Evolutionary conservation across 1,140 invertebrate genomes (phyloP), one percentile per base, ranked within the genome.

Genomic region (Drosophila truncata): DNA sequence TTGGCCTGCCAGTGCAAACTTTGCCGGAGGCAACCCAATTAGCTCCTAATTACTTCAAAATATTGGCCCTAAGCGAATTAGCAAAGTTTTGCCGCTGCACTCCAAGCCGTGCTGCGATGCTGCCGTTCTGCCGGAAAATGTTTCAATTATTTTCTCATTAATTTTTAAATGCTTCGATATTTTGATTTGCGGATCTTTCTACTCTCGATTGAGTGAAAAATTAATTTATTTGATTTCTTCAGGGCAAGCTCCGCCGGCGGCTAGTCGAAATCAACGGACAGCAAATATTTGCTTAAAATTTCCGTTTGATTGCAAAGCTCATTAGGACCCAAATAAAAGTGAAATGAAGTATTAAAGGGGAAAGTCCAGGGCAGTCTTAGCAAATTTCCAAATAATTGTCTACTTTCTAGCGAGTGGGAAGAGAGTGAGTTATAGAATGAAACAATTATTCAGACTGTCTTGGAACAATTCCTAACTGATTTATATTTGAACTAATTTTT

Each of bases 261-360:
- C 47, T 37, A 16, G 11, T 18, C 29, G 25, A 67, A 49, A 54
- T 66, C 64, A 33, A 54, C 46, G 62, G 46, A 52, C 66, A 69
- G 29, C 31, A 52, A 70, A 70, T 54, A 70, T 70, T 70, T 67
- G 31, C 31, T 18, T 37, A 35, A 54, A 44, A 44, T 70, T 70
- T 70, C 47, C 31, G 47, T 44, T 70, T 70, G 62, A 67, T 70
- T 70, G 63, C 42, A 29, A 18, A 70, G 63, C 66, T 70, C 62
- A 70, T 70, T 70, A 70, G n/a, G 23, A 29, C 16, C 16, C 31
- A 13, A 37, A 50, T 10, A 16, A 67, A 55, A 55, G 46, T 23
- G 29, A 31, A 50, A 18, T 33, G 16, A 65, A 25, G 46, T 42
- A 52, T 52, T 70, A 66, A 66, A 50, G 37, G 62, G 47, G 41